Evolutionary conservation across 2,113 vertebrate species (phyloP), one percentile per base, ranked within the genome.

Genomic region (Gorsachius goisagi): DNA sequence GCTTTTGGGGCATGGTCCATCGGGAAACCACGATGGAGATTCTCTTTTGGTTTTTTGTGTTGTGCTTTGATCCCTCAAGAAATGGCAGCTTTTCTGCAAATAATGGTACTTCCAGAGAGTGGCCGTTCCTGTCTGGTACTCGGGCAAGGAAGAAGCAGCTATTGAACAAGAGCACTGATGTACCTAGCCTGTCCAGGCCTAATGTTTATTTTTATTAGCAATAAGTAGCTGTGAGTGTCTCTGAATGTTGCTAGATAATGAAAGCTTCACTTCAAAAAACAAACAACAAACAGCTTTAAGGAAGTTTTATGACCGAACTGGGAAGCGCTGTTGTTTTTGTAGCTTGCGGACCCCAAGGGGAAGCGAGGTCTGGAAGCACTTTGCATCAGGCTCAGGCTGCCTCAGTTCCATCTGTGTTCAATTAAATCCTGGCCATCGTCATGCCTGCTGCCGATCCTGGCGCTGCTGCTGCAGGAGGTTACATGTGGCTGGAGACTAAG

Each of bases 401-500:
- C 39, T 94, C 71, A 69, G 35, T 75, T 84, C 94, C 86, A 89
- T 86, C 83, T 85, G 83, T 91, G 86, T 73, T 88, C 92, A 93
- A 28, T 94, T 88, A 91, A 75, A 87, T 72, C 64, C 91, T 71
- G 49, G 77, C 69, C 66, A 55, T 71, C 20, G 2, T 24, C 0
- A 0, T 39, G 73, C 56, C 74, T 89, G 55, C 79, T 49, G 71
- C 59, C 3, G 13, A 76, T 24, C 23, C 12, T 10, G 6, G 22
- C 1, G 12, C 55, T 84, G 39, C 76, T 92, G 80, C 44, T 55
- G 32, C 32, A 63, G 67, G 52, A 91, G 37, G 52, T 39, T 52
- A 72, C 64, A 72, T 39, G 47, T 2, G 12, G 12, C 60, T 71
- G 33, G 60, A 68, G 69, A 8, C 28, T 47, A 14, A 50, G 47